These are phyloP conservation scores for Cephus pulcher DNA, from an alignment of 2,888 invertebrate species.

Conservation along the genomic window DNA sequence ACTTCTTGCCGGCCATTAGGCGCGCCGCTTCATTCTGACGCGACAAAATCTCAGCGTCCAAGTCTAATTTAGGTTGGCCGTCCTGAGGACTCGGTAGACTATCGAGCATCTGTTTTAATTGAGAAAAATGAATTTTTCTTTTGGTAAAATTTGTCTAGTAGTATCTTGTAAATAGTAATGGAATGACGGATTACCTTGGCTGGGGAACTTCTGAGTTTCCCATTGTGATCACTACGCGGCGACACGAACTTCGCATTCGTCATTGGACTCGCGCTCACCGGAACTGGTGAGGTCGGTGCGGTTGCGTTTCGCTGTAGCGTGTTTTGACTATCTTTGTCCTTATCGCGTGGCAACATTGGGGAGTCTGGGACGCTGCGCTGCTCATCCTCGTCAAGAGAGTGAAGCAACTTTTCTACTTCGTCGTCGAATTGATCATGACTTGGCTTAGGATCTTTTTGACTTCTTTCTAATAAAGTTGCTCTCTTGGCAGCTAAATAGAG, in stretches of 20 bases:
- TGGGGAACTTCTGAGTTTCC: conserved; percentile 57
- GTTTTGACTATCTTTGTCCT: conserved; percentile 27
- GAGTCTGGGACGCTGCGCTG: conserved; percentile 64
- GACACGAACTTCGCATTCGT: conserved; percentile 57
- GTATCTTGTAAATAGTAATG: background rate
- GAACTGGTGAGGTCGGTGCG: conserved; percentile 55
- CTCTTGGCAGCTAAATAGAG: too few species aligned
- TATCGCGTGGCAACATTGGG: conserved; percentile 48
- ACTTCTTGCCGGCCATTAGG: conserved; percentile 40
- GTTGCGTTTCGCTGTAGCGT: conserved; percentile 49
- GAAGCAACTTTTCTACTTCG: too few species aligned
- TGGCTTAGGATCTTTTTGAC: too few species aligned
- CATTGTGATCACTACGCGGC: conserved; percentile 54
- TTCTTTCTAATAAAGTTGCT: too few species aligned
- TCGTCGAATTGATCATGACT: too few species aligned
- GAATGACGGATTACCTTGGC: conserved; percentile 44
- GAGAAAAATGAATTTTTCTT: too few species aligned
- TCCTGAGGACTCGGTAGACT: conserved; percentile 37
- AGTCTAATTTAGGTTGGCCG: conserved; percentile 26
- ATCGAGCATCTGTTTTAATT: background rate
- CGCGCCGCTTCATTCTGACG: conserved; percentile 45
- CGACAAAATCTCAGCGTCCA: conserved; percentile 46
- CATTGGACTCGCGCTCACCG: conserved; percentile 59
- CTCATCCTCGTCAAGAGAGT: too few species aligned
- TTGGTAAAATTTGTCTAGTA: too few species aligned